phyloP scores from a whole-genome alignment of 2,888 invertebrate species.

The Agrilus mali region DNA sequence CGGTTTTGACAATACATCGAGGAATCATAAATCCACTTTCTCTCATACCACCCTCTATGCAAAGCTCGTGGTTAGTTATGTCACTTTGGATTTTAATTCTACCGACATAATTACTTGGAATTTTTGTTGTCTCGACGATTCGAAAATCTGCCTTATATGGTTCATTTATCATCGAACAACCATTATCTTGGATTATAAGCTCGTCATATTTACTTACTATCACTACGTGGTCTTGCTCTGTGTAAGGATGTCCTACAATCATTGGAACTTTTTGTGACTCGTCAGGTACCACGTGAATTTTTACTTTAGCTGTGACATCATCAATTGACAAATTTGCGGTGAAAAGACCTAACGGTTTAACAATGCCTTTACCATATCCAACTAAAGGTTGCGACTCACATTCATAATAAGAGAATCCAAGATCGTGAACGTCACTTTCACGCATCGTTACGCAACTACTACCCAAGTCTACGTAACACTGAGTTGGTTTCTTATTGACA shows the following conservation, averaged over 20 bases:
- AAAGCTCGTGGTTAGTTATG: background rate
- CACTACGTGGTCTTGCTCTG: conserved; percentile 12
- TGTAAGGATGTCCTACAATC: conserved; percentile 17
- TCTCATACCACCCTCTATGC: background rate
- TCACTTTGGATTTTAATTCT: background rate
- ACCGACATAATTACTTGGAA: conserved; percentile 2
- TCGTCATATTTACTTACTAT: conserved; percentile 10
- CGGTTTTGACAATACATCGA: conserved; percentile 9
- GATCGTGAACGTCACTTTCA: conserved; percentile 1
- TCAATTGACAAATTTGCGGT: conserved; percentile 3
- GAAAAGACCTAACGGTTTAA: conserved; percentile 8
- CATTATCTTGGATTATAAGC: conserved; percentile 8
- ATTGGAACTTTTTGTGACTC: conserved; percentile 13
- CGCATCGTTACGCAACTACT: conserved; percentile 8
- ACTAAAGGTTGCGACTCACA: conserved; percentile 8
- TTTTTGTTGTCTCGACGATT: no score
- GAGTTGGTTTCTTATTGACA: conserved; percentile 3
- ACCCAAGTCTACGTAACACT: conserved; percentile 5
- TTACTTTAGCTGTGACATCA: conserved; percentile 5
- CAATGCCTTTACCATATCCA: conserved; percentile 13
- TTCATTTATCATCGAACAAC: conserved; percentile 4
- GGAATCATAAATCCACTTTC: conserved; percentile 5
- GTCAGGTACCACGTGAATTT: conserved; percentile 13
- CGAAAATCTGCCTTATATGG: background rate
- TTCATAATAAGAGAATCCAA: conserved; percentile 8